A percentile compares a stretch with the other conserved stretches of the same genome.
Conservation (phyloP, 37 sponge, comb jelly and placozoan genomes). For the Chondrilla cf. caribensis region DNA sequence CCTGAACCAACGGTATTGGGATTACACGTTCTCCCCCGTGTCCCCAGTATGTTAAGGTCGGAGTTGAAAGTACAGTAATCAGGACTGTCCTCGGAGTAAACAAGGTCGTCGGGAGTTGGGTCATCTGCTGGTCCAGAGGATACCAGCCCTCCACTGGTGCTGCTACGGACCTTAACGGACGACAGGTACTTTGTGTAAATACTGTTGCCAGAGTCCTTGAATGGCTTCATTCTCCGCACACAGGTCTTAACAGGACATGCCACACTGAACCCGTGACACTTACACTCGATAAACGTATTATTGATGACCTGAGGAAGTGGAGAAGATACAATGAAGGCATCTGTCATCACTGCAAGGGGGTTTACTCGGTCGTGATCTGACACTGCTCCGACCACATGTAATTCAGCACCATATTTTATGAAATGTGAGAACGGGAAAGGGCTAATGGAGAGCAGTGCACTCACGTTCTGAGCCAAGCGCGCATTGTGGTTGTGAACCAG, state of each 20-base stretch:
- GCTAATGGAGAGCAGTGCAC: not conserved
- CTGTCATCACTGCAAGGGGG: too few relatives aligned
- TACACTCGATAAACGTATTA: not conserved
- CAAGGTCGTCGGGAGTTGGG: not conserved
- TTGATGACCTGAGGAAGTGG: not conserved
- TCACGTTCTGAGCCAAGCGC: not conserved
- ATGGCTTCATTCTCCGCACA: not conserved
- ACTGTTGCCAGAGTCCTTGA: not conserved
- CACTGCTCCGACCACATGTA: too few relatives aligned
- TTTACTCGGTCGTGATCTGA: too few relatives aligned
- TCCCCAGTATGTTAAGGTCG: not conserved
- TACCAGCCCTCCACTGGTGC: not conserved
- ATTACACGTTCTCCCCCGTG: not conserved
- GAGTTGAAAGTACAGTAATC: not conserved
- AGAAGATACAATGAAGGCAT: too few relatives aligned
- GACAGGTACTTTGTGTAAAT: not conserved
- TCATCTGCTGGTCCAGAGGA: not conserved
- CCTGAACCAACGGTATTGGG: not conserved
- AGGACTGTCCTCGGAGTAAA: conserved; percentile 4
- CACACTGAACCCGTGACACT: not conserved
- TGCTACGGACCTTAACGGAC: not conserved
- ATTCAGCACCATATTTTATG: too few relatives aligned
- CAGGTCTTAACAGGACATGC: not conserved
- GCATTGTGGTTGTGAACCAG: not conserved
- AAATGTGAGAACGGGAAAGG: too few relatives aligned